These are phyloP conservation scores for Hydrocynus forskahlii DNA, from an alignment of 2,797 vertebrate species.

Conservation along the genomic window DNA sequence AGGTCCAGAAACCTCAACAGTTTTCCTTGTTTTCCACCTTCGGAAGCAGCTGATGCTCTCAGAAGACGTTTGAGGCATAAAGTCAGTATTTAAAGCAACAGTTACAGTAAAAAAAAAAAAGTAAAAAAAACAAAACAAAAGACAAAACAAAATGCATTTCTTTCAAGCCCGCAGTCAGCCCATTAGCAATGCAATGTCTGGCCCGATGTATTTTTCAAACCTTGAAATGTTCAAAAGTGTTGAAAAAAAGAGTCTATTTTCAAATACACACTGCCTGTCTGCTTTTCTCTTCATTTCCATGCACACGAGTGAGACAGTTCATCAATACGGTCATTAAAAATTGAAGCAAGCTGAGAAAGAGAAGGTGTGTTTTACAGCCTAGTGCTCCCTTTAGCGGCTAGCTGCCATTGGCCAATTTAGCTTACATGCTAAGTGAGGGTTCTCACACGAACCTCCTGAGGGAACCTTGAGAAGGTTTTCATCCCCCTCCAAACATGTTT, in stretches of 20 bases:
- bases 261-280: conserved; percentile 13
- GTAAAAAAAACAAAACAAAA: too few relatives aligned
- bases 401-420: background rate
- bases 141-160: background rate
- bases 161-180: conserved; percentile 4
- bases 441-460: background rate
- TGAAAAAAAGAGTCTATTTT: conserved; percentile 33
- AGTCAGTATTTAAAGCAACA: background rate
- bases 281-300: background rate
- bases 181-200: conserved; percentile 4
- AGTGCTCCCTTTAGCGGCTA: background rate
- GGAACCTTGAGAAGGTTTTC: too few relatives aligned
- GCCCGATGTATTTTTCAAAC: conserved; percentile 8
- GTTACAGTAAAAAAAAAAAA: background rate
- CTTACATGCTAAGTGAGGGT: too few relatives aligned
- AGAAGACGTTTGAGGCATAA: background rate
- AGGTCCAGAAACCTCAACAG: background rate
- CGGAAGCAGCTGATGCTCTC: background rate
- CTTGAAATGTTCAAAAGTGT: background rate
- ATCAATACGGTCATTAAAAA: conserved; percentile 12
- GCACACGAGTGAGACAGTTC: background rate
- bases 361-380: too few relatives aligned
- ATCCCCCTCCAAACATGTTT: too few relatives aligned
- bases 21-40: background rate
- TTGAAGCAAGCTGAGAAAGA: background rate